Evolutionary conservation across 23 tunicate genomes (phyloP).

Genomic region (Halocynthia roretzi): DNA sequence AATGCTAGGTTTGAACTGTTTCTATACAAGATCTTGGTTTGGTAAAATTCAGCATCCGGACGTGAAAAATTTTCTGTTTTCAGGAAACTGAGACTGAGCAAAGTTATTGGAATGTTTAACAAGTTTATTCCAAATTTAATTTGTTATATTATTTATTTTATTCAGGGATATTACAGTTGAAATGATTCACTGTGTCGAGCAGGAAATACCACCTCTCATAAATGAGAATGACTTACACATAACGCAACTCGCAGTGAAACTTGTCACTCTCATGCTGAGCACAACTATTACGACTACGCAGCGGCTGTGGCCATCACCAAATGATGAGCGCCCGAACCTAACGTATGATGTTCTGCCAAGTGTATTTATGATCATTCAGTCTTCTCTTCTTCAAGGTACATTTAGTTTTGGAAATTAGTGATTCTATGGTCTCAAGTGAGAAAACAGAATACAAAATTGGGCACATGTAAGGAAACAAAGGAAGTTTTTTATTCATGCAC

Average conservation of each 20-base stretch:
- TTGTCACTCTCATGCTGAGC: conserved; percentile 51
- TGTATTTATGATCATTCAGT: conserved; percentile 56
- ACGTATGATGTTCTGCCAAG: conserved; percentile 46
- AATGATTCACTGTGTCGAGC: conserved; percentile 61
- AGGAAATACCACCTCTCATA: conserved; percentile 85
- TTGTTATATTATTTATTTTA: not conserved
- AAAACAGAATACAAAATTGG: too few species aligned
- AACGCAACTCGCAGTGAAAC: conserved; percentile 79
- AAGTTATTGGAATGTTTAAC: too few species aligned
- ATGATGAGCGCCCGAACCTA: conserved; percentile 5
- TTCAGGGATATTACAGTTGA: conserved; percentile 70
- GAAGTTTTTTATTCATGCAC: too few species aligned
- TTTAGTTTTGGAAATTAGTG: not conserved
- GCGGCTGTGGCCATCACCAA: conserved; percentile 11
- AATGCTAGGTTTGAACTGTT: too few species aligned
- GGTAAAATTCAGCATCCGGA: too few species aligned
- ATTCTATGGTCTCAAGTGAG: too few species aligned
- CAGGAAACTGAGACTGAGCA: too few species aligned
- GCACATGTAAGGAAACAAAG: too few species aligned
- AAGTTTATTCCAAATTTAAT: too few species aligned
- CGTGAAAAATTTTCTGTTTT: too few species aligned
- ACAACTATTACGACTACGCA: conserved; percentile 16
- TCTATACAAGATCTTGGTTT: too few species aligned
- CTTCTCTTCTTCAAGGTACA: conserved; percentile 91
- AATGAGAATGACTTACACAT: conserved; percentile 86